Base-by-base conservation (phyloP, 2,888 invertebrate species). In the Podabrus alpinus region DNA sequence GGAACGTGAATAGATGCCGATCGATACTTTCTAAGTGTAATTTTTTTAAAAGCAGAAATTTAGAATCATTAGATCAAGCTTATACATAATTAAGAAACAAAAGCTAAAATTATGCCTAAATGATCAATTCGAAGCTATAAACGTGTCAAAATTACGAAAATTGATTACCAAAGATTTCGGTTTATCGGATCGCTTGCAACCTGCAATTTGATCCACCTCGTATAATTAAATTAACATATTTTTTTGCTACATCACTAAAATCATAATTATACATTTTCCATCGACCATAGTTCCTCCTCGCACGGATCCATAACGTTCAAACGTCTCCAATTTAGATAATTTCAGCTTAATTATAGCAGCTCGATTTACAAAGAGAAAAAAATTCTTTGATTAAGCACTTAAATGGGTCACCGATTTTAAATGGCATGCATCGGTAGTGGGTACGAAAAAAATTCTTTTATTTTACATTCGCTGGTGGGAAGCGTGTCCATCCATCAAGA, bases 141-240 rank as follows among this genome's bases (percentile, higher is more conserved):
- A 78, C 74, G 79, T 79, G 79, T 79, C 79, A 78, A 78, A 78
- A 78, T 79, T 78, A 77, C 66, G 71, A 77, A 79, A 79, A 79
- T 79, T 77, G 79, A 79, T 79, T 78, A 77, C 73, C 73, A 66
- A 72, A 77, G 69, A 74, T 77, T 74, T 77, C 67, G 62, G 74
- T 74, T 77, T 74, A 77, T 77, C 77, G 69, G 24, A 66, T 71
- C 74, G n/a, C 67, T 21, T 72, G 72, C 69, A 74, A 66, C 72
- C 74, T 77, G 70, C 77, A 74, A 77, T 77, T 77, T 77, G 68
- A 77, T 74, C 74, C 74, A 68, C 68, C 77, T 77, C 68, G 70
- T 77, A 69, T 77, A 77, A 77, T 77, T 77, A 77, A 77, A 77
- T 77, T 77, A 77, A 74, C 77, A 77, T 77, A 77, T 74, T 77